phyloP scores from a whole-genome alignment of 1,140 invertebrate genomes.

The Scylla paramamosain region DNA sequence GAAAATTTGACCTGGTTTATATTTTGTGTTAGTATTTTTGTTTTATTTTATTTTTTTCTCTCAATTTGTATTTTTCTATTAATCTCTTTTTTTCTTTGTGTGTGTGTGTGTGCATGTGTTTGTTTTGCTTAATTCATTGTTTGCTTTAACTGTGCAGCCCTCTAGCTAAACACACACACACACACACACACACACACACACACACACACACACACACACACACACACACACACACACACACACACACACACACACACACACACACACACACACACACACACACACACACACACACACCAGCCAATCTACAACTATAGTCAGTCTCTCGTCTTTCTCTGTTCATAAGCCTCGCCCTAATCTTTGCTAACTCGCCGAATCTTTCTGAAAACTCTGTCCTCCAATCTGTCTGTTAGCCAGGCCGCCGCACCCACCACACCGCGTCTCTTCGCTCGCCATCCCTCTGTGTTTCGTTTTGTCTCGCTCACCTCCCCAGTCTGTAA shows the following conservation, averaged over 20 bases:
- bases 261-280: too few relatives aligned
- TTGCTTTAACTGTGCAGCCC: not conserved
- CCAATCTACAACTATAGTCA: too few relatives aligned
- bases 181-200: conserved; percentile 18
- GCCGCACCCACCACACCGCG: not conserved
- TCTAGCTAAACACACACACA: not conserved
- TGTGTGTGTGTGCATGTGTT: too few relatives aligned
- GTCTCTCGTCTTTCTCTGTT: not conserved
- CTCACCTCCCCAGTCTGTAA: not conserved
- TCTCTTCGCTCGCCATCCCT: not conserved
- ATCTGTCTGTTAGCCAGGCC: not conserved
- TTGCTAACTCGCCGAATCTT: not conserved
- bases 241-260: too few relatives aligned
- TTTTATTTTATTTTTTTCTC: too few relatives aligned
- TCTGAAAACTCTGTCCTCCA: conserved; percentile 8
- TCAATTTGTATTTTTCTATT: too few relatives aligned
- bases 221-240: too few relatives aligned
- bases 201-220: conserved; percentile 20
- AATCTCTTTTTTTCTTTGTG: too few relatives aligned
- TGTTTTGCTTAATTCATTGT: not conserved
- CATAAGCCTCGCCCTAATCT: not conserved
- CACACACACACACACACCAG: too few relatives aligned
- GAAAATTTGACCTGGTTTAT: too few relatives aligned
- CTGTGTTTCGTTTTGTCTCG: not conserved
- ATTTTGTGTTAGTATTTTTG: too few relatives aligned